Base-by-base conservation (phyloP, 2,797 vertebrate genomes). In the Nasua narica region DNA sequence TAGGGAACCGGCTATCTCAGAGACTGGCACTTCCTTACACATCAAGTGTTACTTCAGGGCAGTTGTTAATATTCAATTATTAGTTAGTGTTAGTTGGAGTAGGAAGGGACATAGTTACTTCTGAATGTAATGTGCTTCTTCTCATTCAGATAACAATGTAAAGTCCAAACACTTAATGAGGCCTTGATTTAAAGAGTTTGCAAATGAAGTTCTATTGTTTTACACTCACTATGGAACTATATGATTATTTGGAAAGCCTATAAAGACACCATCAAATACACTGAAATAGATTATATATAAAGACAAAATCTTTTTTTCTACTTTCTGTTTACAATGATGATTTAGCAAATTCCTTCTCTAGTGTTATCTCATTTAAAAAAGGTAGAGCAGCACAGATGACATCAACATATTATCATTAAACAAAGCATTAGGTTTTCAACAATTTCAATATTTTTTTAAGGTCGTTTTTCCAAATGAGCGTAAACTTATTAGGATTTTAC, bases 381-480 rank as follows among this genome's bases (percentile, higher is more conserved):
- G 6, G 92, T 18, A 25, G 14, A 95, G n/a, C 5, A 82, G 58
- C 84, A 79, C 70, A 86, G 85, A 74, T 2, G 1, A 43, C 78
- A 87, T 95, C 52, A 95, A 52, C 54, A 46, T 93, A 78, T 94
- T 87, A 89, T 58, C 0, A 27, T 76, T 87, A 96, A 97, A 96
- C 72, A 97, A 98, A 95, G 92, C 27, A 70, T 27, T 95, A 69
- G 25, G 0, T 95, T 97, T 98, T 83, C 67, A 92, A 93, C 72
- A 96, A 96, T 95, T 98, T 48, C 84, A 97, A 90, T 69, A 93
- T 56, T 96, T 96, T 96, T 65, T 97, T 98, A 83, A 89, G 74
- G 85, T 96, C 3, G 86, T 93, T 96, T 91, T 95, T 95, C 85
- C 89, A 94, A 94, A 96, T 62, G 14, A 35, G 81, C 96, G 43